Conservation (phyloP, 2,888 invertebrate genomes). For the Charanyca ferruginea region DNA sequence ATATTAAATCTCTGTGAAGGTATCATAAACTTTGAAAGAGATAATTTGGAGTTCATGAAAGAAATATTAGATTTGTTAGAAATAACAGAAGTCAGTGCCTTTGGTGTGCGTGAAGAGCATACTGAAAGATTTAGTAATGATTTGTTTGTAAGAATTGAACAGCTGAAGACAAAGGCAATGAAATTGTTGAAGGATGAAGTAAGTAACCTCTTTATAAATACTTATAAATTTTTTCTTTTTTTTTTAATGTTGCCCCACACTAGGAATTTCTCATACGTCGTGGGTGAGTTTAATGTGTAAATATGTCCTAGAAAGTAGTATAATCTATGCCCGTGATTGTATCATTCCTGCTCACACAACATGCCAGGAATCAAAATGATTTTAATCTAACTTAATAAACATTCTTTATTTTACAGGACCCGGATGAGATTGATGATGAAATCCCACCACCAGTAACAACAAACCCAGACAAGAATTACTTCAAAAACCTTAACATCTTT, state of each 20-base stretch:
- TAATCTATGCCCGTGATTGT: not conserved
- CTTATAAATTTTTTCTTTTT: not conserved
- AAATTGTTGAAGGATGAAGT: slow-evolving; percentile 73
- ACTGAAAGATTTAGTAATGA: slow-evolving; percentile 85
- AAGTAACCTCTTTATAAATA: slow-evolving; percentile 53
- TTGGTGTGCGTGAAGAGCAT: slow-evolving; percentile 79
- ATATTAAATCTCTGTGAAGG: slow-evolving; percentile 79
- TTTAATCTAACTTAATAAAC: not conserved
- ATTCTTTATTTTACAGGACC: slow-evolving; percentile 35
- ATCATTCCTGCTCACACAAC: too few relatives aligned
- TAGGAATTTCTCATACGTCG: too few relatives aligned
- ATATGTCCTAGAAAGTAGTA: not conserved
- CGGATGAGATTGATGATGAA: slow-evolving; percentile 25
- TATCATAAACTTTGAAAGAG: slow-evolving; percentile 75
- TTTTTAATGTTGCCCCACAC: too few relatives aligned
- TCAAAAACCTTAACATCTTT: slow-evolving; percentile 80
- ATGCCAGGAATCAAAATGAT: not conserved
- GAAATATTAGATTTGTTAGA: slow-evolving; percentile 77
- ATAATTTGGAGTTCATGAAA: slow-evolving; percentile 71
- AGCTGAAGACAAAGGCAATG: slow-evolving; percentile 69
- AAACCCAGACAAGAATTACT: slow-evolving; percentile 68
- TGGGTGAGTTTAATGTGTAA: too few relatives aligned
- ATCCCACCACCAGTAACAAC: slow-evolving; percentile 15
- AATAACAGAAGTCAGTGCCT: slow-evolving; percentile 76
- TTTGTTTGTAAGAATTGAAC: slow-evolving; percentile 78